A percentile compares a stretch with the other conserved stretches of the same genome.
Evolutionary conservation across 1,140 invertebrate genomes (phyloP).

Genomic region (Matsumurasca onukii): DNA sequence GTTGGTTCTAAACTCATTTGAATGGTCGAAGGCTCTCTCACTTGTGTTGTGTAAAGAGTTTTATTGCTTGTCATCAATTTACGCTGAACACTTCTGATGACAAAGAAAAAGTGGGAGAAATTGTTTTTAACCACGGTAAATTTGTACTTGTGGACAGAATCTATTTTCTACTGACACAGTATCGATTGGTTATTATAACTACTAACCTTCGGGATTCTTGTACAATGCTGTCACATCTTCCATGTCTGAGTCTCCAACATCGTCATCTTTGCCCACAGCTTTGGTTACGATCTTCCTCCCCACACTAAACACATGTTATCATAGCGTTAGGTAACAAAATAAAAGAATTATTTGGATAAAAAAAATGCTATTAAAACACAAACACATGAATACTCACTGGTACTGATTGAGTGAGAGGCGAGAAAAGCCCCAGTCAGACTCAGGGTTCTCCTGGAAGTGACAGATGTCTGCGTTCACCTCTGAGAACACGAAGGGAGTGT

Average conservation of each 20-base stretch:
- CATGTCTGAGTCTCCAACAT: slow-evolving; percentile 59
- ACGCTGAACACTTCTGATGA: too few species aligned
- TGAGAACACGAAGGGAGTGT: slow-evolving; percentile 73
- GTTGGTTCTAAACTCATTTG: too few species aligned
- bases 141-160: too few species aligned
- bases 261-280: slow-evolving; percentile 57
- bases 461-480: slow-evolving; percentile 79
- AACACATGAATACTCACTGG: slow-evolving; percentile 53
- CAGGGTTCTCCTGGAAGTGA: slow-evolving; percentile 64
- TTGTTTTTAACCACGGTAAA: too few species aligned
- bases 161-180: too few species aligned
- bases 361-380: background rate
- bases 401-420: slow-evolving; percentile 61
- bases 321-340: background rate
- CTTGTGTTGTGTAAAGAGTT: too few species aligned
- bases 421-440: slow-evolving; percentile 64
- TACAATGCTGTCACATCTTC: slow-evolving; percentile 68
- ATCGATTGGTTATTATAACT: background rate
- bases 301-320: slow-evolving; percentile 54
- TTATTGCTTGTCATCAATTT: too few species aligned
- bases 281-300: slow-evolving; percentile 75
- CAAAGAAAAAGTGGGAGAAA: too few species aligned
- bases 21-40: too few species aligned
- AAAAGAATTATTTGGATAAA: background rate
- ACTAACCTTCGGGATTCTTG: slow-evolving; percentile 65